Conservation (phyloP, 2,113 vertebrate species). For the Stigmatopora argus region DNA sequence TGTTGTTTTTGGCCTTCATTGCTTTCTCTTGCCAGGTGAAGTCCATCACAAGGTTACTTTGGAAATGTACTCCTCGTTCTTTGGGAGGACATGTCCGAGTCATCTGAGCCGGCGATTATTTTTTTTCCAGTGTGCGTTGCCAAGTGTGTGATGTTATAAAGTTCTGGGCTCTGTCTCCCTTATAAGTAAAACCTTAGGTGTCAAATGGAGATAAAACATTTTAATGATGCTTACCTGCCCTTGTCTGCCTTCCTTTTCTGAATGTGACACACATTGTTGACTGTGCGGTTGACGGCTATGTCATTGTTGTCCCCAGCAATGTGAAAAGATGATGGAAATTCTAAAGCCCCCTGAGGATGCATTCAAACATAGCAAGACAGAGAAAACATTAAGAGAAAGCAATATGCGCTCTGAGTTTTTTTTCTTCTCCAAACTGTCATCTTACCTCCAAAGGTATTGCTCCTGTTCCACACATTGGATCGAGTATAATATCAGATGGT, state of each 20-base stretch:
- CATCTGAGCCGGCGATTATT: too few species aligned
- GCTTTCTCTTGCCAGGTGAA: too few species aligned
- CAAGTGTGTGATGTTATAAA: too few species aligned
- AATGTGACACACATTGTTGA: constrained; percentile 85
- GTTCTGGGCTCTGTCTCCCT: too few species aligned
- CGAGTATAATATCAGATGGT: constrained; percentile 84
- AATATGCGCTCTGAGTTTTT: neutral
- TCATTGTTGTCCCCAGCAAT: constrained; percentile 90
- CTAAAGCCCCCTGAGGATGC: constrained; percentile 79
- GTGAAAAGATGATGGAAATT: constrained; percentile 83
- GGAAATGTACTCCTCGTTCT: too few species aligned
- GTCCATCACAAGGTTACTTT: too few species aligned
- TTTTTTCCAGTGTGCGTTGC: too few species aligned
- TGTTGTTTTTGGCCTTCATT: too few species aligned
- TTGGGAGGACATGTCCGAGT: too few species aligned
- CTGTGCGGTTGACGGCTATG: constrained; percentile 86
- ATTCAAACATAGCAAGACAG: neutral
- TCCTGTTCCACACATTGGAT: constrained; percentile 97
- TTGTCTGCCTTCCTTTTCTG: constrained; percentile 78
- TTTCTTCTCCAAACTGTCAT: neutral
- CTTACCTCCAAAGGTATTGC: constrained; percentile 94
- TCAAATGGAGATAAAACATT: too few species aligned
- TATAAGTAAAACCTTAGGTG: too few species aligned
- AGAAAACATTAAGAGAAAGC: neutral
- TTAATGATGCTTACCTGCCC: constrained; percentile 57